Evolutionary conservation across 2,797 vertebrate genomes (phyloP), one percentile per base, ranked within the genome.

Genomic region (Syngnathus acus): DNA sequence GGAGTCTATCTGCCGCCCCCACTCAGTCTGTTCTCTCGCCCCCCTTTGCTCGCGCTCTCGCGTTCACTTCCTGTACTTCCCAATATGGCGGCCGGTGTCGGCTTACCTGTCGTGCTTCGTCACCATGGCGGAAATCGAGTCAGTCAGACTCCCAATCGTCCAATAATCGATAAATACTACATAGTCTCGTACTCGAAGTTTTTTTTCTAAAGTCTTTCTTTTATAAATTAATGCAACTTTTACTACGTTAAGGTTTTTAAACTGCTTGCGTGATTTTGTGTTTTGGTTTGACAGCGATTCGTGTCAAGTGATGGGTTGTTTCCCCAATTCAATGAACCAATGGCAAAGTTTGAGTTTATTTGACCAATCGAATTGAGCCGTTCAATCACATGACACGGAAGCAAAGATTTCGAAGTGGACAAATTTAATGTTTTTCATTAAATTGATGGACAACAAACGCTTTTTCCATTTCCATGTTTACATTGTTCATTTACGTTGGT

Each of bases 61-160:
- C 62, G 21, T 75, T 70, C 72, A 82, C 85, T 91, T 92, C 89
- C 90, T 89, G 58, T 88, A 54, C 82, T 66, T 78, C 85, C 81
- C 82, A 83, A 85, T 81, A 86, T 85, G 86, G 83, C 82, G 84
- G 75, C 82, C 82, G 76, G 80, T 86, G 87, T 90, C 87, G 85
- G 82, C 55, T 90, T 84, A 87, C 84, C 84, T 90, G 88, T 89
- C 89, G 68, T 80, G 64, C 61, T 5, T 66, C 77, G 83, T 87
- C 77, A 87, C 78, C 2, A 1, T 10, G 39, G 40, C 86, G 89
- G 38, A 62, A 62, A 62, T 37, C 26, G 32, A 58, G 11, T 13
- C 32, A 37, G 32, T 58, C 14, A 7, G 7, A 38, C 32, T 37
- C 11, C 21, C 9, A 61, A 9, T 47, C 23, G 21, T 8, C 8